Percentiles rank a stretch among this genome's conserved stretches.
These are phyloP conservation scores for Argyresthia goedartella DNA, from an alignment of 2,888 invertebrate species.

Conservation along the genomic window DNA sequence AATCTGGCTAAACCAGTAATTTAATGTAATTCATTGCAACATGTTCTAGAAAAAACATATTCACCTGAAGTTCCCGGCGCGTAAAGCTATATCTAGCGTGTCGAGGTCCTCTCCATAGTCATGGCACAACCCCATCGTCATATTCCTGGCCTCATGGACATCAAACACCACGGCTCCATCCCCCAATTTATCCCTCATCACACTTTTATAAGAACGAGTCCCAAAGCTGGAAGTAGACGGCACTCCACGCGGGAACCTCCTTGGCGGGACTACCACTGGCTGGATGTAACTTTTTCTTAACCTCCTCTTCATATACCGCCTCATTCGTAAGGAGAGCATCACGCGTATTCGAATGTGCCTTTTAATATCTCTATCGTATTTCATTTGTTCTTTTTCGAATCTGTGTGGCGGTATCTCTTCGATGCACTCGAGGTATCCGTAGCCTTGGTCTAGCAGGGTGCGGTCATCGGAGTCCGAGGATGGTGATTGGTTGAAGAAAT, in stretches of 20 bases:
- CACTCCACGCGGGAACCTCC: conserved; percentile 43
- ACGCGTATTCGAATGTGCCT: conserved; percentile 76
- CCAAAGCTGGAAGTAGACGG: conserved; percentile 51
- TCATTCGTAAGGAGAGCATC: conserved; percentile 76
- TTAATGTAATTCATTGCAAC: too few species aligned
- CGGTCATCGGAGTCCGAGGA: conserved; percentile 25
- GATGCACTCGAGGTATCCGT: conserved; percentile 39
- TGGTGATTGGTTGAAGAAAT: conserved; percentile 43
- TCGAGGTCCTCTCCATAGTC: conserved; percentile 60
- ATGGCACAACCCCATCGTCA: conserved; percentile 57
- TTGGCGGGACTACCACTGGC: conserved; percentile 39
- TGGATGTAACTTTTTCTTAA: conserved; percentile 24
- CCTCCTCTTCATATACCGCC: conserved; percentile 59
- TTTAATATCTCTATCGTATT: conserved; percentile 72
- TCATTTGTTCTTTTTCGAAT: conserved; percentile 55
- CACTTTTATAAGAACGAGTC: conserved; percentile 51
- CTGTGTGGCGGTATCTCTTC: conserved; percentile 51
- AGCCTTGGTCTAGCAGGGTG: conserved; percentile 27
- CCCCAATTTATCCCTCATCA: conserved; percentile 48
- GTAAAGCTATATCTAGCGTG: conserved; percentile 57
- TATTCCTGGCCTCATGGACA: conserved; percentile 59
- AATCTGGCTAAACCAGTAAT: too few species aligned
- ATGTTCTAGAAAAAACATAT: background rate
- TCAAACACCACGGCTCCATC: conserved; percentile 59
- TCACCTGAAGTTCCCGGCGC: conserved; percentile 68